Percentiles rank a stretch among this genome's conserved stretches.
Evolutionary conservation across 2,113 vertebrate genomes (phyloP).

Genomic region (Ahaetulla prasina): DNA sequence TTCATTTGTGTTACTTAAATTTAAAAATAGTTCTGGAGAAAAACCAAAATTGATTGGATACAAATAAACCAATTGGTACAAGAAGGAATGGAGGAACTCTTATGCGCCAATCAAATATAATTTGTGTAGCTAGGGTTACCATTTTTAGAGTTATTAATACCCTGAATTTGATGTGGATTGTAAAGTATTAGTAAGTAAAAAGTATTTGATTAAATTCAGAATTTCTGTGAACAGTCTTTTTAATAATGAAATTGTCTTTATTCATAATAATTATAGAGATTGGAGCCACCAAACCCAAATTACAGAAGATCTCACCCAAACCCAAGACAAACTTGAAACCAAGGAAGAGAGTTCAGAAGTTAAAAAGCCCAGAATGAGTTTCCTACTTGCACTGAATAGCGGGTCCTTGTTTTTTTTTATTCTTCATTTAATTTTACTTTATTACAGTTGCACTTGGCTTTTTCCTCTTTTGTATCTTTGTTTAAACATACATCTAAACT

Average conservation of each 20-base stretch:
- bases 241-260: background rate
- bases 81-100: background rate
- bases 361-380: slow-evolving; percentile 36
- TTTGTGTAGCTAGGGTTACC: background rate
- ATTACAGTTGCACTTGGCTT: background rate
- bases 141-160: background rate
- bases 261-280: slow-evolving; percentile 41
- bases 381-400: slow-evolving; percentile 2
- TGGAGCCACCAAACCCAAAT: slow-evolving; percentile 32
- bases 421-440: slow-evolving; percentile 11
- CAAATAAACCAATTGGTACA: background rate
- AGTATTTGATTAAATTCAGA: background rate
- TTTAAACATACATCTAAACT: slow-evolving; percentile 29
- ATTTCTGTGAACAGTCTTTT: background rate
- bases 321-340: slow-evolving; percentile 48
- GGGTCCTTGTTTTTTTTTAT: background rate
- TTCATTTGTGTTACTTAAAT: background rate
- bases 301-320: slow-evolving; percentile 37
- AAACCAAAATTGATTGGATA: background rate
- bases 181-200: slow-evolving; percentile 7
- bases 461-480: slow-evolving; percentile 23
- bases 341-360: slow-evolving; percentile 66
- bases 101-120: background rate
- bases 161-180: background rate
- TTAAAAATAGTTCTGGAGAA: background rate